Percentiles rank a stretch among this genome's conserved stretches.
Evolutionary conservation across 2,888 invertebrate genomes (phyloP).

Genomic region (Drosophila acutilabella): DNA sequence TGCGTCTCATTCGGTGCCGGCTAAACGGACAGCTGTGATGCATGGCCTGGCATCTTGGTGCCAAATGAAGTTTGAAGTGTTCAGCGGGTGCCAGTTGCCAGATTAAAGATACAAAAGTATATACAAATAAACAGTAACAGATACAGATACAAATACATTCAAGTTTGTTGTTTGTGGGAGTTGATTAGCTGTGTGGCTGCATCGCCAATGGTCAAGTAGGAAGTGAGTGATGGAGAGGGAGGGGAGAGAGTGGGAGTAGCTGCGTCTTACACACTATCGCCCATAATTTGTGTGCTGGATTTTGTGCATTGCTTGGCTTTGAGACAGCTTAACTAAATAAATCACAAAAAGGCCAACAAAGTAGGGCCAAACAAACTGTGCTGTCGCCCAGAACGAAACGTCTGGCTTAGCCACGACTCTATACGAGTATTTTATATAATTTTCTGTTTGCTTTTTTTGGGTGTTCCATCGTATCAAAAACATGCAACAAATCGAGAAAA

Average conservation of each 20-base stretch:
- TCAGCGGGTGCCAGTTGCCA: conserved; percentile 14
- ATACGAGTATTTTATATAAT: background rate
- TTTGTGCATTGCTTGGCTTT: conserved; percentile 66
- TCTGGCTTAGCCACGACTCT: conserved; percentile 39
- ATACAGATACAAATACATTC: background rate
- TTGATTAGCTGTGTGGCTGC: conserved; percentile 44
- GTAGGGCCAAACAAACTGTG: conserved; percentile 32
- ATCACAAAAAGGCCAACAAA: conserved; percentile 64
- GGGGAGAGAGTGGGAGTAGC: background rate
- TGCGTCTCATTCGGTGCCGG: conserved; percentile 71
- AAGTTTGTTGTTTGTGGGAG: conserved; percentile 20
- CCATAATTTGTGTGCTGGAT: conserved; percentile 72
- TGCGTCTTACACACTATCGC: conserved; percentile 25
- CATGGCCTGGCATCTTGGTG: conserved; percentile 37
- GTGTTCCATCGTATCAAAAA: conserved; percentile 24
- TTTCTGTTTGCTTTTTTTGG: background rate
- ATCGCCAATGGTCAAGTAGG: conserved; percentile 21
- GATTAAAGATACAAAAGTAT: background rate
- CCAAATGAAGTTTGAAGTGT: conserved; percentile 63
- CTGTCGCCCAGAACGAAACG: conserved; percentile 23
- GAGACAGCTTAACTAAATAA: conserved; percentile 76
- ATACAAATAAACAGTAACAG: conserved; percentile 1
- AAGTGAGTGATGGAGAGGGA: background rate
- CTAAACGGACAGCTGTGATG: conserved; percentile 40
- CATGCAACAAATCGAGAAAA: conserved; percentile 62